Base-by-base conservation (phyloP, 2,888 invertebrate species). In the Eremobia ochroleuca region DNA sequence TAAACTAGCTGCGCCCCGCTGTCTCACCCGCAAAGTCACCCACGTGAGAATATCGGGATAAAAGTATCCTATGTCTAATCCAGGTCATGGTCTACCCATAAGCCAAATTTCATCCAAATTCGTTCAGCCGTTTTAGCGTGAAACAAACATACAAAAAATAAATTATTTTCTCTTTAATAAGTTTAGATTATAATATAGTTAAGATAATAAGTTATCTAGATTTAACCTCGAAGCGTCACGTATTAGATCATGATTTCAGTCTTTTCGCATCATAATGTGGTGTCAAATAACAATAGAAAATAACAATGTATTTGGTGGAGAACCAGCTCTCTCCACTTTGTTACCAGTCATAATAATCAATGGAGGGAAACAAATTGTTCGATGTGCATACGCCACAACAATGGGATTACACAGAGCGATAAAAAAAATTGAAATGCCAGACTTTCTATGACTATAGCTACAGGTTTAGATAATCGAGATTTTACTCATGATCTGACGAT, bases 361-460 rank as follows among this genome's bases (percentile, higher is more conserved):
- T 78, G 77, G 78, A 43, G 79, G 40, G 9, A 73, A 79, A 73
- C 65, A 31, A 66, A 59, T 79, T 34, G 34, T 43, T 52, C 34
- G 65, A 79, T 73, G 79, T 65, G 79, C 78, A 59, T 79, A 66
- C 73, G 58, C 65, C 73, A 66, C 80, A 73, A 79, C 79, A 79
- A 79, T 79, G 11, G 59, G 15, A 52, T 52, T 59, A 28, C 40
- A 46, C n/a, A 52, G 72, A 71, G 37, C 52, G 6, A 28, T 78
- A 65, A 73, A 78, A 43, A 43, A n/a, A 11, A 58, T 4, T 13
- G 15, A 43, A 18, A 37, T 25, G 18, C 11, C 18, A n/a, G 34
- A 31, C 59, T 66, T 31, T 43, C 61, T 40, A 40, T 15, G 34
- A 21, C 31, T 8, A 18, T 31, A 43, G 43, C 25, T 65, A 65